Base-by-base conservation (phyloP, 2,797 vertebrate genomes). In the Lithobates pipiens region DNA sequence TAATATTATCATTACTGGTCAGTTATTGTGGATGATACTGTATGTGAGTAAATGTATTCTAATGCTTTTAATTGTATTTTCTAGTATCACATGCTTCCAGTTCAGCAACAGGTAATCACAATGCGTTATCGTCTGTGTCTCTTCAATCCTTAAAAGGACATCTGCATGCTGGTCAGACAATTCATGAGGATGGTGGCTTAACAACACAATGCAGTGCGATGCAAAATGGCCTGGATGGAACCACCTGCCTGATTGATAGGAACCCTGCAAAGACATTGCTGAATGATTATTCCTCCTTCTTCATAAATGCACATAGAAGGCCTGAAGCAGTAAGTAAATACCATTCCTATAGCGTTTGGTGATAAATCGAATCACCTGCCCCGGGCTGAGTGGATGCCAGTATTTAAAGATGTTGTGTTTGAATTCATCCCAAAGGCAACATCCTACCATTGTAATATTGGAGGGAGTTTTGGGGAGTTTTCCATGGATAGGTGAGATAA, bases 251-350 rank as follows among this genome's bases (percentile, higher is more conserved):
- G 80, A 80, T 89, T 82, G 89, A 84, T 85, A 92, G 89, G 29
- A 88, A 94, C 7, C 86, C 86, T 0, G 21, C 90, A 0, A 91
- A 93, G 84, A 91, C 88, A 36, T 9, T 91, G 83, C 54, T 92
- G 54, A 91, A 94, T 85, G 92, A 93, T 42, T 91, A 91, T 89
- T 91, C 88, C 0, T 90, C 91, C 79, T 92, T 94, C 86, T 86
- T 92, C 81, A 91, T 93, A 88, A 91, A 92, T 85, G 86, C 94
- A 29, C 91, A 95, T 79, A 92, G 85, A 87, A 92, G 86, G 46
- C 88, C 94, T 69, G 91, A 75, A 50, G 85, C 96, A 91, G 94
- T 95, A 71, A 89, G 90, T 91, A 72, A 46, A 32, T 6, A 10
- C 18, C 10, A 9, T 76, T 61, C 21, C 5, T 61, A 18, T 61